Base-by-base conservation (phyloP, 2,797 vertebrate genomes). In the Pseudocheirus occidentalis region DNA sequence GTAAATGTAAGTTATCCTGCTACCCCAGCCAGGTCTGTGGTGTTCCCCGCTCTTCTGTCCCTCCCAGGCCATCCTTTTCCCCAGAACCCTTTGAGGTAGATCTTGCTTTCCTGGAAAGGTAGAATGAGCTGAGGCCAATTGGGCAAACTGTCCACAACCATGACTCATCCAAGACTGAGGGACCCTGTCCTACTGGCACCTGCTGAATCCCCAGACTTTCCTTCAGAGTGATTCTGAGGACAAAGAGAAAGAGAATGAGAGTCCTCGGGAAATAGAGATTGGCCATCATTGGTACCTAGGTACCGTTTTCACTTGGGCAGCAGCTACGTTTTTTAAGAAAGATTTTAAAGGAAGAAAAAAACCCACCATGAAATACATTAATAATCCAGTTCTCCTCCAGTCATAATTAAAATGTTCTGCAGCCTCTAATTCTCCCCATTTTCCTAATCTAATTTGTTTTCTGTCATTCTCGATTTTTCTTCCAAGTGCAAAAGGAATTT, bases 361-460 rank as follows among this genome's bases (percentile, higher is more conserved):
- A 9, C 6, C 16, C 66, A 81, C 94, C 95, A 92, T 91, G 29
- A 3, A 89, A 90, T 94, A 95, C 97, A 96, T 96, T 96, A 97
- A 96, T 93, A 97, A 97, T 91, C 96, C 92, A n/a, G 95, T 97
- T 96, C 92, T 97, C 94, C 94, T 97, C 90, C 90, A 95, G 50
- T 59, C 53, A 7, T 96, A 95, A 96, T 97, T 96, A 97, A 94
- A 96, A 94, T 62, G 95, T 92, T 95, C 96, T 95, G 95, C 90
- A 90, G 94, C 40, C 94, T 97, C 95, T 95, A 93, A 93, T 97
- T 97, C 97, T 97, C 95, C 96, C 95, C 95, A 27, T 96, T 96
- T 97, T 95, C 94, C 92, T 94, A 55, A 97, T 96, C 96, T 95
- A 91, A 97, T 97, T 96, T 97, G 95, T 96, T 97, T 97, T 95